These are phyloP conservation scores for Xestia xanthographa DNA, from an alignment of 2,888 invertebrate genomes.

Conservation along the genomic window DNA sequence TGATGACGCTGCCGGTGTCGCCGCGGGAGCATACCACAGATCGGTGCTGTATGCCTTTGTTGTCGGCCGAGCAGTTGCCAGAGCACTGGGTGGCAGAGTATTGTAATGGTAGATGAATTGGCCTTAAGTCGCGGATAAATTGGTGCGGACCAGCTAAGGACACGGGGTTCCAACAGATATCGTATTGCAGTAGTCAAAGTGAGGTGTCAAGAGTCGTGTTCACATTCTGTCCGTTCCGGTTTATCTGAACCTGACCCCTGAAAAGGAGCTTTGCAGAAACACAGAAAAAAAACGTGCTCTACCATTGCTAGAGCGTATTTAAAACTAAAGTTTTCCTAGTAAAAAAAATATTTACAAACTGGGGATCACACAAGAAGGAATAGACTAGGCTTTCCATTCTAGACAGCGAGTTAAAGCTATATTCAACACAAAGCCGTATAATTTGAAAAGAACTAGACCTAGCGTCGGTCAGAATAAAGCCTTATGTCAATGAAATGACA, in stretches of 20 bases:
- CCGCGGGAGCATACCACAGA: conserved; percentile 88
- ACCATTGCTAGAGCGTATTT: background rate
- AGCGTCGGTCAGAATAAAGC: background rate
- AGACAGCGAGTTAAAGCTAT: background rate
- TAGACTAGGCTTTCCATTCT: background rate
- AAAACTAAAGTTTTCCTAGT: background rate
- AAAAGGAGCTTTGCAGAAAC: background rate
- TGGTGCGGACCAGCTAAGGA: background rate
- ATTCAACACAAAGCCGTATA: background rate
- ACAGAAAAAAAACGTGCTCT: background rate
- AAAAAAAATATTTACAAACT: background rate
- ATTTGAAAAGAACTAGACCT: background rate
- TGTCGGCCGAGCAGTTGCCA: conserved; percentile 79
- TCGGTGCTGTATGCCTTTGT: conserved; percentile 84
- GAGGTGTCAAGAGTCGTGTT: background rate
- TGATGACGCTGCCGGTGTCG: conserved; percentile 67
- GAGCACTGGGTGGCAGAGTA: conserved; percentile 75
- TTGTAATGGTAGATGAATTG: background rate
- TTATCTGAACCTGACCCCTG: background rate
- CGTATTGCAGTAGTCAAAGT: background rate
- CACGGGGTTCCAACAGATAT: background rate
- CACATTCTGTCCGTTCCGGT: background rate
- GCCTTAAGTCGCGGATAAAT: background rate
- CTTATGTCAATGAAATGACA: too few species aligned
- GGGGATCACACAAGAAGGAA: background rate